phyloP scores from a whole-genome alignment of 2,113 vertebrate genomes.

The Peucedramus taeniatus region DNA sequence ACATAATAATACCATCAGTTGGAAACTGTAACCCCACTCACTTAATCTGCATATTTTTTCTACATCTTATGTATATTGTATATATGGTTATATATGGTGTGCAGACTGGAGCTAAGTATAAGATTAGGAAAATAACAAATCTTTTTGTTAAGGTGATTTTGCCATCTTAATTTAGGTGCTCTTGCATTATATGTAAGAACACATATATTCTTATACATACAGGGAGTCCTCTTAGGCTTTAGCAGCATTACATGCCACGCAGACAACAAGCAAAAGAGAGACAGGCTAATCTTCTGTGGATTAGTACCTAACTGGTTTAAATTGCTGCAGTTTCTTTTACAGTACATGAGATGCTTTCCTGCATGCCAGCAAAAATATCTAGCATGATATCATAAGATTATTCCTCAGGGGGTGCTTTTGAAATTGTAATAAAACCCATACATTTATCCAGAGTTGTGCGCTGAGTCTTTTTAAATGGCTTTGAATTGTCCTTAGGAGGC shows the following conservation, averaged over 20 bases:
- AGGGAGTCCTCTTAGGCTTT: background rate
- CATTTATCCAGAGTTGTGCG: background rate
- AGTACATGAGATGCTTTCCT: background rate
- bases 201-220: background rate
- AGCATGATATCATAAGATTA: background rate
- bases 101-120: background rate
- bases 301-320: background rate
- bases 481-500: background rate
- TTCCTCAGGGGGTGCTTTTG: background rate
- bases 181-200: background rate
- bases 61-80: background rate
- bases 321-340: background rate
- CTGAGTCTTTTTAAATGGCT: background rate
- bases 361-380: background rate
- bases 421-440: background rate
- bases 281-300: background rate
- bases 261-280: background rate
- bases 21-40: background rate
- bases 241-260: background rate
- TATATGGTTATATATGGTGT: background rate
- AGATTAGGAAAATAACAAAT: background rate
- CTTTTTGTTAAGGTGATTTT: background rate
- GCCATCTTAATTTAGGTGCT: background rate
- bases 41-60: background rate
- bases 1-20: background rate